Evolutionary conservation across 2,888 invertebrate species (phyloP).

Genomic region (Watsonalla cultraria): DNA sequence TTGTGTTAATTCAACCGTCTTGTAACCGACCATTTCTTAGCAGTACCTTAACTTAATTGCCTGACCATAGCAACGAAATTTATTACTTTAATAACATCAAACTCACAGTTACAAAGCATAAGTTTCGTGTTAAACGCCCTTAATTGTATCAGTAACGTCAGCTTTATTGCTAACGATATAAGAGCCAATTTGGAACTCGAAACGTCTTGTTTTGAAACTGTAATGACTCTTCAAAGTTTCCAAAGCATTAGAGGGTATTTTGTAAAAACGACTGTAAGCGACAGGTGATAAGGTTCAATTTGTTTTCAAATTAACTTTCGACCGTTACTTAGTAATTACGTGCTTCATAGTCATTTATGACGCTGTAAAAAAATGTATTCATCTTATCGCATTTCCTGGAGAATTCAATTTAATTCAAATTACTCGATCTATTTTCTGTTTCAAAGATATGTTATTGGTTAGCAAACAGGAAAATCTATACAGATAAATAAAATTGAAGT

Average conservation of each 20-base stretch:
- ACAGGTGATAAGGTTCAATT: conserved; percentile 23
- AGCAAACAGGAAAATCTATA: too few relatives aligned
- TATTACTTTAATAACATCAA: conserved; percentile 17
- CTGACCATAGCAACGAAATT: not conserved
- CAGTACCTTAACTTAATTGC: not conserved
- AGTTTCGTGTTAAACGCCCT: conserved; percentile 16
- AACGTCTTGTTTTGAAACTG: conserved; percentile 24
- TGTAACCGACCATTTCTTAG: not conserved
- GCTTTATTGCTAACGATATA: conserved; percentile 22
- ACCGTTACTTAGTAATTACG: not conserved
- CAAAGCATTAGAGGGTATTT: conserved; percentile 16
- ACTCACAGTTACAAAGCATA: conserved; percentile 24
- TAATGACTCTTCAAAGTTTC: conserved; percentile 28
- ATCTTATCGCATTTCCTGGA: too few relatives aligned
- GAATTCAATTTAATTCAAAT: too few relatives aligned
- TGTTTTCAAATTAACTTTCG: conserved; percentile 5
- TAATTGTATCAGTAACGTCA: conserved; percentile 22
- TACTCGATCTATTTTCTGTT: too few relatives aligned
- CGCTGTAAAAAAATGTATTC: too few relatives aligned
- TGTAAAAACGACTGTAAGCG: conserved; percentile 27
- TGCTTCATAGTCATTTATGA: not conserved
- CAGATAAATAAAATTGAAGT: too few relatives aligned
- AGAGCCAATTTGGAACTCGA: conserved; percentile 11
- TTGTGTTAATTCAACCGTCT: not conserved
- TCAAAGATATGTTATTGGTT: too few relatives aligned